Evolutionary conservation across 1,140 invertebrate species (phyloP), one percentile per base, ranked within the genome.

Genomic region (Drosophila azteca): DNA sequence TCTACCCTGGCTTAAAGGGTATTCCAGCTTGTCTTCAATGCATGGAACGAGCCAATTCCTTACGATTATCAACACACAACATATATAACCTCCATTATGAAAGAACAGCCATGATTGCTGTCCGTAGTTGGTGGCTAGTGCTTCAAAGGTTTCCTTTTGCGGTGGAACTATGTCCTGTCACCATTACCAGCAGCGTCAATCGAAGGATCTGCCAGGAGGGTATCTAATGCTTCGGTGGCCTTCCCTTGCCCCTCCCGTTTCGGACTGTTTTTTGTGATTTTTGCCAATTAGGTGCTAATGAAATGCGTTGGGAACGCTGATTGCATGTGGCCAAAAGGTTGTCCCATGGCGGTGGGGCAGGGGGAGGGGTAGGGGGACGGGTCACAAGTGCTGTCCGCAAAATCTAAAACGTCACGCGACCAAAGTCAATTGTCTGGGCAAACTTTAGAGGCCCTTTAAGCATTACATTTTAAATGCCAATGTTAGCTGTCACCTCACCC

Each of bases 391-490:
- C 44, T 8, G 22, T 13, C 39, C 61, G 35, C 67, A 69, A 69
- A 69, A 61, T 45, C 45, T 78, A 60, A 84, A 77, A 66, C 65
- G 82, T 85, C 81, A 85, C 81, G 81, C 81, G 62, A 85, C 61
- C 81, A 60, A 61, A 85, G 77, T 85, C 81, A 85, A 85, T 85
- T 87, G 81, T 66, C 73, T 87, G 82, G 45, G 68, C 74, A 87
- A 75, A 73, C 61, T 77, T 87, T 77, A 85, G 22, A 11, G 73
- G 57, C 52, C 58, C 60, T 50, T 69, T 69, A 69, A 73, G 73
- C 71, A 75, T 85, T 85, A 85, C 77, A 87, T 73, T 85, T 81
- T 74, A 85, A 85, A 77, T 77, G 81, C 81, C 81, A 87, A 74
- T 85, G 81, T 85, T 67, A 81, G 58, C 57, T 85, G 82, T 87